phyloP scores from a whole-genome alignment of 2,888 invertebrate species.

The Stomorhina lunata region DNA sequence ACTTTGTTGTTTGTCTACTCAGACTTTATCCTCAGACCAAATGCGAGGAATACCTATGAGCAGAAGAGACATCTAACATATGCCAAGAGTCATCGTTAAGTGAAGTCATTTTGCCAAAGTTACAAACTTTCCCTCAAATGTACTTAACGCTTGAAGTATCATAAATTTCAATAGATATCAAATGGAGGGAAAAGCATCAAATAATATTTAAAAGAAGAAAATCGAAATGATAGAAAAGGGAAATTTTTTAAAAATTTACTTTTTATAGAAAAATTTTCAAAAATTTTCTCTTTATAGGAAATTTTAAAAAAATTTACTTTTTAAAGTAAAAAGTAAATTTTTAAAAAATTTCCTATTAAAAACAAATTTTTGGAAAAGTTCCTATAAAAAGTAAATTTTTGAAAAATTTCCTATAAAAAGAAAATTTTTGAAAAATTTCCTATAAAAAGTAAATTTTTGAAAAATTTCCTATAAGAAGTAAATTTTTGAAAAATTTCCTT shows the following conservation, averaged over 20 bases:
- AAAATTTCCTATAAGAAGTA: no score
- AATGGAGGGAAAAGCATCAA: neutral
- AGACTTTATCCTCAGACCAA: neutral
- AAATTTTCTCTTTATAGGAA: no score
- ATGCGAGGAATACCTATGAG: neutral
- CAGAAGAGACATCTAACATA: neutral
- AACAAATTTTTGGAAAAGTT: no score
- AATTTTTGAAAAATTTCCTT: no score
- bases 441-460: no score
- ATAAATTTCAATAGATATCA: constrained; percentile 34
- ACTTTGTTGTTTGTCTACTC: neutral
- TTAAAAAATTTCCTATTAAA: no score
- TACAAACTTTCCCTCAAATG: neutral
- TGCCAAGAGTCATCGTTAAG: constrained; percentile 31
- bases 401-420: no score
- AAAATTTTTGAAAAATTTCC: no score
- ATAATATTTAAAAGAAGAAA: neutral
- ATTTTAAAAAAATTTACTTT: no score
- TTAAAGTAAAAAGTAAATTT: no score
- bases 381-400: no score
- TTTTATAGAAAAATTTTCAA: neutral
- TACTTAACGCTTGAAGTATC: neutral
- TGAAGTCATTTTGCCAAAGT: constrained; percentile 12
- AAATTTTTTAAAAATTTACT: neutral
- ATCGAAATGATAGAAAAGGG: neutral